These are phyloP conservation scores for Nephrotoma guestfalica DNA, from an alignment of 2,888 invertebrate species.

Conservation along the genomic window DNA sequence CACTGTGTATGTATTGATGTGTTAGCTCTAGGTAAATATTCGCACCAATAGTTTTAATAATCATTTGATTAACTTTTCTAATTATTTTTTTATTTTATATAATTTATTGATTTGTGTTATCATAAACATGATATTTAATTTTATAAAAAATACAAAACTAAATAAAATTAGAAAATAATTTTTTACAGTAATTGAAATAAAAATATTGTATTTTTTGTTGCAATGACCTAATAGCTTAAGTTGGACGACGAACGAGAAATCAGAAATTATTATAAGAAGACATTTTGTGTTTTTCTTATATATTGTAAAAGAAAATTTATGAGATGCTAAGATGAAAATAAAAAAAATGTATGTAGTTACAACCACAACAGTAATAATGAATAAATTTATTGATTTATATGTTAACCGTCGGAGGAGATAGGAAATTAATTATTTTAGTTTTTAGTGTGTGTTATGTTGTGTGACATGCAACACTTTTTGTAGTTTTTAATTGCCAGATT, in stretches of 20 bases:
- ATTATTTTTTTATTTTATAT: not conserved
- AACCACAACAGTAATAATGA: not conserved
- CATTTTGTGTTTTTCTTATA: not conserved
- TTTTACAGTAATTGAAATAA: not conserved
- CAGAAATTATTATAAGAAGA: not conserved
- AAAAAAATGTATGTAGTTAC: not conserved
- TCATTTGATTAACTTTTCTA: not conserved
- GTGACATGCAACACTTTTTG: not conserved
- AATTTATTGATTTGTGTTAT: not conserved
- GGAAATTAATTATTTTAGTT: not conserved
- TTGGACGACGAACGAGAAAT: not conserved
- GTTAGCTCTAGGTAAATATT: not conserved
- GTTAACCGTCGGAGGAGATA: not conserved
- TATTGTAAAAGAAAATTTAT: not conserved
- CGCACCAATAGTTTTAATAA: not conserved
- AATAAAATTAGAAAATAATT: not conserved
- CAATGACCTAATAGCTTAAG: not conserved
- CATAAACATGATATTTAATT: not conserved
- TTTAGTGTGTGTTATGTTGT: not conserved
- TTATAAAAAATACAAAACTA: not conserved
- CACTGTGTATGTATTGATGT: not conserved
- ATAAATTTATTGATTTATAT: not conserved
- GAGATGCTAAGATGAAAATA: not conserved
- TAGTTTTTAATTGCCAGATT: not conserved
- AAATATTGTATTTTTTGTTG: not conserved